Evolutionary conservation across 2,113 vertebrate species (phyloP).

Genomic region (Lipophrys pholis): DNA sequence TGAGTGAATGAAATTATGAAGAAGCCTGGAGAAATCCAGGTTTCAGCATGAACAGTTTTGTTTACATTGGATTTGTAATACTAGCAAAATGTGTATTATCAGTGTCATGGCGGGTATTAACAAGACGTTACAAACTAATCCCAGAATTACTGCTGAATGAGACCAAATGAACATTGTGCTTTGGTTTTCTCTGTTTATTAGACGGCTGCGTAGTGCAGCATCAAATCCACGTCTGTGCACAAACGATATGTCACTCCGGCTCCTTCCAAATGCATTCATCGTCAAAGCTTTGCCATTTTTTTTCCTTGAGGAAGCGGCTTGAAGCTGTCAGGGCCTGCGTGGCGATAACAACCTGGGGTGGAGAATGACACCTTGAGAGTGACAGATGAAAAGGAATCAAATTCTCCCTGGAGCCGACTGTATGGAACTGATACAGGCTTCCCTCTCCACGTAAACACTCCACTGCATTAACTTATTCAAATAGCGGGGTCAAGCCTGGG

Average conservation of each 20-base stretch:
- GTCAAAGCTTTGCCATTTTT: constrained; percentile 65
- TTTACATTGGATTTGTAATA: constrained; percentile 39
- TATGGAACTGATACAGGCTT: constrained; percentile 89
- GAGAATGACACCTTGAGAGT: constrained; percentile 90
- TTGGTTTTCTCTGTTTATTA: constrained; percentile 71
- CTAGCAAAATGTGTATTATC: constrained; percentile 18
- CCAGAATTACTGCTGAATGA: constrained; percentile 61
- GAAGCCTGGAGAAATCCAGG: not conserved
- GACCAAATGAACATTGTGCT: constrained; percentile 60
- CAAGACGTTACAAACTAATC: constrained; percentile 72
- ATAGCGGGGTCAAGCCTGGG: constrained; percentile 87
- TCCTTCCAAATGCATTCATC: constrained; percentile 65
- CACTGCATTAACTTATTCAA: constrained; percentile 93
- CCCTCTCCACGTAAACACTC: constrained; percentile 82
- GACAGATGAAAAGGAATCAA: constrained; percentile 89
- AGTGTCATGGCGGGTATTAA: constrained; percentile 59
- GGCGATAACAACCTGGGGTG: constrained; percentile 89
- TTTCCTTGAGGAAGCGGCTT: constrained; percentile 80
- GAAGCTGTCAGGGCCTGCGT: constrained; percentile 88
- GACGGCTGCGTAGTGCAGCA: constrained; percentile 56
- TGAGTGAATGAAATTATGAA: too few relatives aligned
- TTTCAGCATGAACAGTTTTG: constrained; percentile 20
- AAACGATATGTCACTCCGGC: constrained; percentile 73
- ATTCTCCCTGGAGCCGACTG: constrained; percentile 89
- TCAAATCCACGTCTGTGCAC: constrained; percentile 71